These are phyloP conservation scores for Channa striata DNA, from an alignment of 2,797 vertebrate genomes.

Conservation along the genomic window DNA sequence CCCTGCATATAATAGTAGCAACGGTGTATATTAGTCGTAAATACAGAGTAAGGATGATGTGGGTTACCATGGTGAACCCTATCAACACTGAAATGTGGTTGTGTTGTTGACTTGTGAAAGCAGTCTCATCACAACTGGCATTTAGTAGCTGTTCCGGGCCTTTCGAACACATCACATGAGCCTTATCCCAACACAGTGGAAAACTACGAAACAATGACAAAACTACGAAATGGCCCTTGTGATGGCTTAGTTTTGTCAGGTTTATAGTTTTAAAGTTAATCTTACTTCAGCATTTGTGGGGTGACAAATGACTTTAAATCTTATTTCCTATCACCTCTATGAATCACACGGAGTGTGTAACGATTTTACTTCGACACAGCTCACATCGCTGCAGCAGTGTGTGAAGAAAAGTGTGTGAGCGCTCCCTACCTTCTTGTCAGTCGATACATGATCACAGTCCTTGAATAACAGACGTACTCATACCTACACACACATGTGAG, in stretches of 20 bases:
- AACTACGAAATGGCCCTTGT: background rate
- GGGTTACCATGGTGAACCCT: background rate
- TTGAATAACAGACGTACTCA: conserved; percentile 42
- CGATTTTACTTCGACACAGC: conserved; percentile 16
- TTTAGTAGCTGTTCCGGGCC: background rate
- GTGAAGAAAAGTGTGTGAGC: conserved; percentile 17
- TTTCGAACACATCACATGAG: background rate
- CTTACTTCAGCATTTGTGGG: background rate
- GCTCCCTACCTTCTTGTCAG: conserved; percentile 15
- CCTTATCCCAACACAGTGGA: background rate
- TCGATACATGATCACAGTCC: conserved; percentile 53
- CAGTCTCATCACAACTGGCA: background rate
- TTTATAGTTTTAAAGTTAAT: conserved; percentile 1
- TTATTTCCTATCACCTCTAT: conserved; percentile 11
- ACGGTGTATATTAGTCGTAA: background rate
- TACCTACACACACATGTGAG: conserved; percentile 10
- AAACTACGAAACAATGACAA: too few relatives aligned
- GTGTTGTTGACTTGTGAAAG: background rate
- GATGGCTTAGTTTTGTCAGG: background rate
- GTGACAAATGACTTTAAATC: conserved; percentile 15
- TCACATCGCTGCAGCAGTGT: conserved; percentile 35
- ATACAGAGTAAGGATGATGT: background rate
- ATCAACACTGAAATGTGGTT: background rate
- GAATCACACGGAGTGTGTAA: background rate
- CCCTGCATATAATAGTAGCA: background rate